phyloP scores from a whole-genome alignment of 2,797 vertebrate species.

The Myotis vivesi region DNA sequence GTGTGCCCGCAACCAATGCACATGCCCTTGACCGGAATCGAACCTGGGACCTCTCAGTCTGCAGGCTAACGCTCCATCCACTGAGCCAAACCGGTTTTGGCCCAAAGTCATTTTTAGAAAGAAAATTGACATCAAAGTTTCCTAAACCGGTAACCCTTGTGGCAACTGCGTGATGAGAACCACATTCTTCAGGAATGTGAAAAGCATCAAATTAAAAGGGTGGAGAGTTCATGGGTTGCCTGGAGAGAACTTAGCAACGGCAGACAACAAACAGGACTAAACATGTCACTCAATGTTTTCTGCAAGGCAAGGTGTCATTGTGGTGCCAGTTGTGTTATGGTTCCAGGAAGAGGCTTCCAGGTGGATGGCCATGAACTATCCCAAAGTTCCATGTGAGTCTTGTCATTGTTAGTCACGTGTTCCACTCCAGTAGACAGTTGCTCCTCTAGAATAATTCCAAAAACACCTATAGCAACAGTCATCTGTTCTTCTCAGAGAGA shows the following conservation, averaged over 20 bases:
- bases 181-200: slow-evolving; percentile 68
- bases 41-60: no score
- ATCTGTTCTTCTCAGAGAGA: slow-evolving; percentile 13
- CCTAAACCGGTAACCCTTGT: slow-evolving; percentile 50
- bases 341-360: background rate
- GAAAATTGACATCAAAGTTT: slow-evolving; percentile 57
- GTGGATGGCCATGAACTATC: background rate
- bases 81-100: no score
- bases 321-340: background rate
- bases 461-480: background rate
- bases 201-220: slow-evolving; percentile 58
- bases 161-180: slow-evolving; percentile 29
- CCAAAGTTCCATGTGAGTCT: fast-evolving
- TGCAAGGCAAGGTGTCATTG: background rate
- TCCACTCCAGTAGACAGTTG: background rate
- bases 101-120: slow-evolving; percentile 59
- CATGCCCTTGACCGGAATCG: no score
- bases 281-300: background rate
- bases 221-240: background rate
- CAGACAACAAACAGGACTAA: background rate
- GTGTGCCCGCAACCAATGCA: no score
- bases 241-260: slow-evolving; percentile 39
- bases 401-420: background rate
- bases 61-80: no score
- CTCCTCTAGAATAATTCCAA: slow-evolving; percentile 2